Evolutionary conservation across 2,888 invertebrate species (phyloP).

Genomic region (Chirona hameri): DNA sequence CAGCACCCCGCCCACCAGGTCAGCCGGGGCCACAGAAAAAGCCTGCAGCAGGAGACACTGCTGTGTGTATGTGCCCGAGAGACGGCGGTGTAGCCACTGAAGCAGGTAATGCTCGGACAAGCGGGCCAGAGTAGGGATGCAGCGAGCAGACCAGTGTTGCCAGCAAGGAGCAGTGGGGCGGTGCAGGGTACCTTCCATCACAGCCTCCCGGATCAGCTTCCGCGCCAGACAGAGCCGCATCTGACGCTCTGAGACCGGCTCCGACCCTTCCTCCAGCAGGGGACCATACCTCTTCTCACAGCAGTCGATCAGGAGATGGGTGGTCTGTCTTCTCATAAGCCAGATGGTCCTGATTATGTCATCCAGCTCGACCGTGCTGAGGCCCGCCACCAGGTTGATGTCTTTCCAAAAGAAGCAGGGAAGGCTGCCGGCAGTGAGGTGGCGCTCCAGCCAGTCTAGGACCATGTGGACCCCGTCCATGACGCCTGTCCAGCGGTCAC

Average conservation of each 20-base stretch:
- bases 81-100: too few relatives aligned
- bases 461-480: background rate
- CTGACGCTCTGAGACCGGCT: too few relatives aligned
- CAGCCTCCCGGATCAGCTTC: background rate
- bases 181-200: too few relatives aligned
- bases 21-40: background rate
- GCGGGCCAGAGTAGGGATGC: too few relatives aligned
- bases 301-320: too few relatives aligned
- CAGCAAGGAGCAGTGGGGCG: too few relatives aligned
- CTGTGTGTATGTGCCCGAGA: too few relatives aligned
- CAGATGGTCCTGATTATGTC: background rate
- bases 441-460: background rate
- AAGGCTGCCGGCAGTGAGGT: background rate
- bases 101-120: too few relatives aligned
- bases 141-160: too few relatives aligned
- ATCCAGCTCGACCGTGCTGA: background rate
- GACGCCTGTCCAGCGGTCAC: background rate
- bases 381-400: background rate
- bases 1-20: background rate
- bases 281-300: too few relatives aligned
- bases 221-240: background rate
- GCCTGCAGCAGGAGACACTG: background rate
- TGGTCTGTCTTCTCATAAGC: background rate
- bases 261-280: too few relatives aligned
- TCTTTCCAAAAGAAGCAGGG: background rate